Conservation (phyloP, 2,888 invertebrate species). For the Chydorus sphaericus region DNA sequence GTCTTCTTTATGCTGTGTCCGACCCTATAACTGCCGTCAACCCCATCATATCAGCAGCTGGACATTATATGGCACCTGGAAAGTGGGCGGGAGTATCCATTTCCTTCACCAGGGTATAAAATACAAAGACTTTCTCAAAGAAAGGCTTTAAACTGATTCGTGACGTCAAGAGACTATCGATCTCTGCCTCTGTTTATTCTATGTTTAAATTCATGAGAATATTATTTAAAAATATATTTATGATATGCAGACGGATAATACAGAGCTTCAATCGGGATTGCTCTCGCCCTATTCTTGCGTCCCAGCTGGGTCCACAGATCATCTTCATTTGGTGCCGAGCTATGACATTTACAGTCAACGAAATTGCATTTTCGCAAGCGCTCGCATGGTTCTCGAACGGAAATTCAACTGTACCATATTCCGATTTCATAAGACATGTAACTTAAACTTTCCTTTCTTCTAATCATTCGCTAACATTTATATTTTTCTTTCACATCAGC, state of each 20-base stretch:
- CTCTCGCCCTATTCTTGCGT: constrained; percentile 10
- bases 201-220: no score
- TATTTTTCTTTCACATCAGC: no score
- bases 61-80: constrained; percentile 11
- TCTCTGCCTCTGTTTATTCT: no score
- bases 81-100: background rate
- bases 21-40: constrained; percentile 4
- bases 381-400: background rate
- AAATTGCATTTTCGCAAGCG: constrained; percentile 8
- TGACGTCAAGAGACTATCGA: no score
- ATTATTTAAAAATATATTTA: no score
- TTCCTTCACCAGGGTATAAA: background rate
- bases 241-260: constrained; percentile 14
- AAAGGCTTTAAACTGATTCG: no score
- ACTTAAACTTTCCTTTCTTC: no score
- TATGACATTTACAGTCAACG: constrained; percentile 10
- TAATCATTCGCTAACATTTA: no score
- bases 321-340: background rate
- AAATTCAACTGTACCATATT: constrained; percentile 13
- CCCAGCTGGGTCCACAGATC: background rate
- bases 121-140: no score
- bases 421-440: constrained; percentile 4
- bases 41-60: constrained; percentile 4
- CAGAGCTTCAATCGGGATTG: background rate
- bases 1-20: constrained; percentile 13